phyloP scores from a whole-genome alignment of 1,140 invertebrate species.

The Pristionchus pacificus region DNA sequence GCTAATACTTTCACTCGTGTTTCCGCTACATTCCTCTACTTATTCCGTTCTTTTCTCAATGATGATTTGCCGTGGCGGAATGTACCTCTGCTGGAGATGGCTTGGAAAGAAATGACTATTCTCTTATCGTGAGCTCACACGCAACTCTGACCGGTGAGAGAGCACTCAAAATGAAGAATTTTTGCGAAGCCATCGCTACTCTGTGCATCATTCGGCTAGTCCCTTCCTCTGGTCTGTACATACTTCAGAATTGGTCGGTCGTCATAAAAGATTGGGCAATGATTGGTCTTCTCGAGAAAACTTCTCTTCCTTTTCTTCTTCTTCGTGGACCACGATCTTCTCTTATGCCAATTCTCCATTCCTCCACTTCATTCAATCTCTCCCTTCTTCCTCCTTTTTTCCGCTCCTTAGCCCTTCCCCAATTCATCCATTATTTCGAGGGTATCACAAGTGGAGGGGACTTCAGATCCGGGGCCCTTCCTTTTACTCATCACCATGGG shows the following conservation, averaged over 20 bases:
- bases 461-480: too few species aligned
- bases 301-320: neutral
- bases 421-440: too few species aligned
- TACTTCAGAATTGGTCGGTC: neutral
- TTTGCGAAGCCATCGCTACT: neutral
- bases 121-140: neutral
- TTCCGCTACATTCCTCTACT: slow-evolving; percentile 1
- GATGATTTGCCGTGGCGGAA: too few species aligned
- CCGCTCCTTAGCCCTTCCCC: too few species aligned
- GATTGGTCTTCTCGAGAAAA: neutral
- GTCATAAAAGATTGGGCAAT: slow-evolving; percentile 2
- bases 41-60: neutral
- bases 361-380: slow-evolving; percentile 9
- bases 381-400: slow-evolving; percentile 5
- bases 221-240: neutral
- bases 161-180: neutral
- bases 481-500: too few species aligned
- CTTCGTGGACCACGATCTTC: neutral
- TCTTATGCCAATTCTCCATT: slow-evolving; percentile 1
- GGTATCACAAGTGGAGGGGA: too few species aligned
- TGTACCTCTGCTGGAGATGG: too few species aligned
- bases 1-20: neutral
- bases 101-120: too few species aligned
- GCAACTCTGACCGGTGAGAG: neutral
- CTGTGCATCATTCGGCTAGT: neutral